Percentiles rank a stretch among this genome's conserved stretches.
Conservation (phyloP, 2,113 vertebrate species). For the Vulpes ferrilata region DNA sequence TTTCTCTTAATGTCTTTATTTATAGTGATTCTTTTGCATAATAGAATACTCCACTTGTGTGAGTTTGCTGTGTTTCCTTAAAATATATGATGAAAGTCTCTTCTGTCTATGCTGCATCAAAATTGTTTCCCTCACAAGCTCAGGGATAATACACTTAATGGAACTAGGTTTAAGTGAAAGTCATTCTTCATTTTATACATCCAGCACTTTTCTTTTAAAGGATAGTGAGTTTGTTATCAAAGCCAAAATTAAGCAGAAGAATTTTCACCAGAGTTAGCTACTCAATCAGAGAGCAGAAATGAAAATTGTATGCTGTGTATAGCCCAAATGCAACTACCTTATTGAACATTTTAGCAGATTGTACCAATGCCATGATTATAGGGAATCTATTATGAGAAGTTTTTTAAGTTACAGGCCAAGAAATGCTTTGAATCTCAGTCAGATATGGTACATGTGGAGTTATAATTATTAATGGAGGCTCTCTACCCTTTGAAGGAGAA, state of each 20-base stretch:
- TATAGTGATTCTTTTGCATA: slow-evolving; percentile 54
- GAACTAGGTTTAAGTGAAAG: slow-evolving; percentile 46
- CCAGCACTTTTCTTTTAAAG: not conserved
- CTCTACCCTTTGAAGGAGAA: not conserved
- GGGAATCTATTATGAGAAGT: not conserved
- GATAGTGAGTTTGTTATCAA: not conserved
- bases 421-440: slow-evolving; percentile 11
- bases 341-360: slow-evolving; percentile 44
- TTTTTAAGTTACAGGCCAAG: slow-evolving; percentile 9
- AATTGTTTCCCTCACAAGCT: slow-evolving; percentile 20
- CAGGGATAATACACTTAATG: slow-evolving; percentile 40
- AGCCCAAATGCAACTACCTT: not conserved
- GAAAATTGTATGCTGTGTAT: not conserved
- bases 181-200: not conserved
- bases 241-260: not conserved
- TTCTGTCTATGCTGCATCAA: not conserved
- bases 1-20: not conserved
- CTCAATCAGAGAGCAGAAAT: not conserved
- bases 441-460: not conserved
- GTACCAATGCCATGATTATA: slow-evolving; percentile 32
- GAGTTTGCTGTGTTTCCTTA: slow-evolving; percentile 58
- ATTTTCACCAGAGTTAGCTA: not conserved
- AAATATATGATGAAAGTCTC: slow-evolving; percentile 42
- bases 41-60: slow-evolving; percentile 42
- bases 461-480: slow-evolving; percentile 7